Base-by-base conservation (phyloP, 2,888 invertebrate genomes). In the Rhogogaster chlorosoma region DNA sequence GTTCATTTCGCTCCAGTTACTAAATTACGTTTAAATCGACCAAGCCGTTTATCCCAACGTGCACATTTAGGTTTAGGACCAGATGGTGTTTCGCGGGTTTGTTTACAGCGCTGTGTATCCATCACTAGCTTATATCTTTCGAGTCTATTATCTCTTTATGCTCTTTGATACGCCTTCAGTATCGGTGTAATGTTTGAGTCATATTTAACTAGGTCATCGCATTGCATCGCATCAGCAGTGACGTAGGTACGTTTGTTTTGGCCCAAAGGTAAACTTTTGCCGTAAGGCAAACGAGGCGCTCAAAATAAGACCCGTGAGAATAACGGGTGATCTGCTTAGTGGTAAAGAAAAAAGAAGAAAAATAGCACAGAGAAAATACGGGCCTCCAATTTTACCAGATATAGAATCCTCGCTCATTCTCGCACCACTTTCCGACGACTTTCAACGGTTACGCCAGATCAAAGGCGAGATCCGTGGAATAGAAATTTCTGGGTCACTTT, bases 21-120 rank as follows among this genome's bases (percentile, higher is more conserved):
- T 75, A 75, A 75, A 75, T 75, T 42, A 75, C 26, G 26, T 26
- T 6, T 15, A 15, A 32, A 70, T 70, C 32, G 70, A n/a, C 70
- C 26, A 70, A 70, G 36, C 18, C 70, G 70, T 45, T 45, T 75
- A 75, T 75, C 45, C 73, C n/a, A 38, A 38, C 36, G 70, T 38
- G 70, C 70, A 18, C 70, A 9, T 18, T 70, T 45, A n/a, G 32
- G 36, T 32, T 70, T 18, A 18, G 22, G 45, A 26, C 42, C 45
- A 42, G 73, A 38, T 75, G 73, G 42, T 75, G 75, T n/a, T 75
- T 75, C 26, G 42, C 73, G 45, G 26, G 26, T 26, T 73, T 42
- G 73, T 73, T 73, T 73, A 73, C 26, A 36, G 45, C 42, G 9
- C 2, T 9, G 26, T 45, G 38, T 22, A 73, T 26, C 73, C 32